A percentile compares a stretch with the other conserved stretches of the same genome.
These are phyloP conservation scores for Phyllotreta striolata DNA, from an alignment of 2,888 invertebrate species.

Conservation along the genomic window DNA sequence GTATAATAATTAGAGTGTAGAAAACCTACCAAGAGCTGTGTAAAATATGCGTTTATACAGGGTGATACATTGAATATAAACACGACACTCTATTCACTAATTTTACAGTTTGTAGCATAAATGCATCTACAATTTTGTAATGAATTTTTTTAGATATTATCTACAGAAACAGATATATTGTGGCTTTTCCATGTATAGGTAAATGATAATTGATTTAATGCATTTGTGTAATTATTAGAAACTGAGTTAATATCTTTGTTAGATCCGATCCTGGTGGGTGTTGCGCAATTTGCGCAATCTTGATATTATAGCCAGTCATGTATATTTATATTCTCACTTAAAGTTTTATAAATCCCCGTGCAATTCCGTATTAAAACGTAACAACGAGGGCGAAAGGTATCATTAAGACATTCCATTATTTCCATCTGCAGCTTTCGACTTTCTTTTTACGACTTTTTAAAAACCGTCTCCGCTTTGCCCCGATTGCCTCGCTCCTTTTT, in stretches of 20 bases:
- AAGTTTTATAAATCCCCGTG: slow-evolving; percentile 58
- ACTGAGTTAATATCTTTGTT: too few species aligned
- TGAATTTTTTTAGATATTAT: too few species aligned
- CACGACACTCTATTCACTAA: too few species aligned
- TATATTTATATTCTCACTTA: slow-evolving; percentile 59
- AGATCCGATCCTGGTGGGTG: slow-evolving; percentile 16
- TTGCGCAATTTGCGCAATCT: slow-evolving; percentile 59
- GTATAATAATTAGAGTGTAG: too few species aligned
- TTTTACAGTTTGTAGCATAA: too few species aligned
- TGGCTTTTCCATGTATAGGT: too few species aligned
- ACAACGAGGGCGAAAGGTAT: slow-evolving; percentile 54
- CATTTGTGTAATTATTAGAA: too few species aligned
- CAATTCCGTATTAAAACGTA: slow-evolving; percentile 58
- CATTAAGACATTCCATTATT: slow-evolving; percentile 62
- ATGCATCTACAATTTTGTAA: too few species aligned
- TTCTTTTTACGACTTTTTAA: slow-evolving; percentile 57
- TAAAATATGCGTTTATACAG: too few species aligned
- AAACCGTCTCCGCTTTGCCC: slow-evolving; percentile 37
- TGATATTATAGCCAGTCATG: slow-evolving; percentile 58
- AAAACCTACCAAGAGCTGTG: too few species aligned
- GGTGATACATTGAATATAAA: too few species aligned
- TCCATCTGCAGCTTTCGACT: slow-evolving; percentile 61
- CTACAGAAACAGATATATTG: too few species aligned
- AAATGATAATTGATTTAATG: not conserved
- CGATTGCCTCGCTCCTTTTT: slow-evolving; percentile 40